Conservation (phyloP, 2,888 invertebrate species). For the Eurytoma adleriae region DNA sequence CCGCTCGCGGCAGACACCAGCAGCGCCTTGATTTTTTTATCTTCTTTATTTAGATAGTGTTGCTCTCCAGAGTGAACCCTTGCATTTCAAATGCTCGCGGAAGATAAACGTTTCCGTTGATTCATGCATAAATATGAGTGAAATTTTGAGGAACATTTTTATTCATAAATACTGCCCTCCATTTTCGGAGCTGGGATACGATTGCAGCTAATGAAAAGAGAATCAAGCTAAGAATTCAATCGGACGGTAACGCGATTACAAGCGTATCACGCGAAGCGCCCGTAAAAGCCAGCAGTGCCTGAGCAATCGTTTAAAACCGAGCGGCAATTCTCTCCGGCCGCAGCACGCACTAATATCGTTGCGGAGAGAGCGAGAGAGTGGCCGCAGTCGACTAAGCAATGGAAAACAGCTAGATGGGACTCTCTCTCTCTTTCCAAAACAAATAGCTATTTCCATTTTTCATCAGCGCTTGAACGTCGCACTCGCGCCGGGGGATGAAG, state of each 20-base stretch:
- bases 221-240: constrained; percentile 41
- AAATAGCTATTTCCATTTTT: constrained; percentile 74
- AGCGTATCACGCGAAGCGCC: constrained; percentile 33
- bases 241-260: constrained; percentile 35
- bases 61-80: too few species aligned
- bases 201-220: constrained; percentile 3
- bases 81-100: too few species aligned
- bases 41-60: background rate
- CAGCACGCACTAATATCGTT: background rate
- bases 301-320: constrained; percentile 39
- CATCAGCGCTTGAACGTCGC: constrained; percentile 67
- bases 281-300: constrained; percentile 53
- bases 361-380: background rate
- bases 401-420: constrained; percentile 48
- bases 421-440: constrained; percentile 55
- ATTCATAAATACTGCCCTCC: too few species aligned
- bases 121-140: background rate
- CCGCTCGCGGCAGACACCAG: background rate
- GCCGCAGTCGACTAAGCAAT: constrained; percentile 40
- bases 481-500: constrained; percentile 36
- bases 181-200: background rate
- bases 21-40: background rate
- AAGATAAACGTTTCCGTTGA: background rate
- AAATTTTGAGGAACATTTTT: too few species aligned
- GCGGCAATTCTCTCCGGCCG: constrained; percentile 12